Conservation (phyloP, 2,797 vertebrate species). For the Acanthurus lineatus region DNA sequence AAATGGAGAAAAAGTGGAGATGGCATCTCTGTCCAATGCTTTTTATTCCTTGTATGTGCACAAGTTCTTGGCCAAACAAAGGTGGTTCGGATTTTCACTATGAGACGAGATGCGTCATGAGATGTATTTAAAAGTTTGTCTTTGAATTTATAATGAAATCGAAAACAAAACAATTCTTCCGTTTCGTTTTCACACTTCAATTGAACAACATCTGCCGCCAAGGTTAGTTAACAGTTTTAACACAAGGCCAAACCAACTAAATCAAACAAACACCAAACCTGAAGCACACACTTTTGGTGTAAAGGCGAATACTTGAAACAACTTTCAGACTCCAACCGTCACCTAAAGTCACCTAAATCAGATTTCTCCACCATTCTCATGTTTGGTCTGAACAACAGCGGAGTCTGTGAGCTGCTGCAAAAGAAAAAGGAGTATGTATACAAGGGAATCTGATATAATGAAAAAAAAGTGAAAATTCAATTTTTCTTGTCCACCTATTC, state of each 20-base stretch:
- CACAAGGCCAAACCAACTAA: background rate
- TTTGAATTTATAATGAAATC: background rate
- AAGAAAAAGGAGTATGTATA: too few species aligned
- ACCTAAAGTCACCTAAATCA: background rate
- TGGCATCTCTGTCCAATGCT: too few species aligned
- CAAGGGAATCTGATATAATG: too few species aligned
- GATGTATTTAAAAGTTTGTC: background rate
- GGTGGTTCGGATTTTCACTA: background rate
- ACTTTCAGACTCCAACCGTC: background rate
- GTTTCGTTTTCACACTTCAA: background rate
- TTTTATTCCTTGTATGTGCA: background rate
- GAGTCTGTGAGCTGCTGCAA: background rate
- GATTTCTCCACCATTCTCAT: background rate
- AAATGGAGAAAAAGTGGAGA: too few species aligned
- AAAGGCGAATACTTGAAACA: background rate
- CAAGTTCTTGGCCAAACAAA: background rate
- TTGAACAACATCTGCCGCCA: background rate
- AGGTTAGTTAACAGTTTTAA: background rate
- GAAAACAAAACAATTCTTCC: background rate
- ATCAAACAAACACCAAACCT: background rate
- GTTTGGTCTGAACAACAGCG: background rate
- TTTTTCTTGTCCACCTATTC: background rate
- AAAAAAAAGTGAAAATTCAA: background rate
- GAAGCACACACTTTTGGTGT: background rate
- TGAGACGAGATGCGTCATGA: background rate